These are phyloP conservation scores for Adoxophyes honmai DNA, from an alignment of 1,140 invertebrate genomes.

Conservation along the genomic window DNA sequence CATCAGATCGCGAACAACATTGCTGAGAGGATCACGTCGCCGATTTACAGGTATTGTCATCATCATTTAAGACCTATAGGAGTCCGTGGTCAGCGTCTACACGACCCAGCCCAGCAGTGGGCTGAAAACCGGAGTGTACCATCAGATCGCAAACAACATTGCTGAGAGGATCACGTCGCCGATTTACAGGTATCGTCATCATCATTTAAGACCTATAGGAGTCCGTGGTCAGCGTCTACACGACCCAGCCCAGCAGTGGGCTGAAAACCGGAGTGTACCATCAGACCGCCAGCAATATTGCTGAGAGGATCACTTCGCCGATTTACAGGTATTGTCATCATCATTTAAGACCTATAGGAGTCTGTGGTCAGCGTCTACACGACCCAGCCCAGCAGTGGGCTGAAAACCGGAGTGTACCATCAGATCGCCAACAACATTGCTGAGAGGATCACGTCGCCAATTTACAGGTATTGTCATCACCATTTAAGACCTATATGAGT, in stretches of 20 bases:
- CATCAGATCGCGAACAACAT: slow-evolving; percentile 66
- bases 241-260: slow-evolving; percentile 37
- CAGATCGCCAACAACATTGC: slow-evolving; percentile 18
- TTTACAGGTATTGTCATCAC: slow-evolving; percentile 16
- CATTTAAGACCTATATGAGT: too few species aligned
- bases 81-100: slow-evolving; percentile 67
- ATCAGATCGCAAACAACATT: slow-evolving; percentile 64
- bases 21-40: slow-evolving; percentile 62
- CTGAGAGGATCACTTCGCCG: slow-evolving; percentile 24
- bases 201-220: too few species aligned
- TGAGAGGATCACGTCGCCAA: slow-evolving; percentile 23
- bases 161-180: slow-evolving; percentile 65
- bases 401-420: slow-evolving; percentile 50
- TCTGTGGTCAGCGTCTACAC: slow-evolving; percentile 56
- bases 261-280: slow-evolving; percentile 52
- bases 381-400: slow-evolving; percentile 35
- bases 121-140: slow-evolving; percentile 44
- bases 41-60: slow-evolving; percentile 52
- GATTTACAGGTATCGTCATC: slow-evolving; percentile 49
- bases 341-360: too few species aligned
- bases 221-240: slow-evolving; percentile 54
- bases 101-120: slow-evolving; percentile 43
- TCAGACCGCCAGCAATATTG: slow-evolving; percentile 16
- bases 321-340: slow-evolving; percentile 15
- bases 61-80: too few species aligned